Percentiles rank a stretch among this genome's conserved stretches.
phyloP scores from a whole-genome alignment of 2,113 vertebrate species.

The Mola mola region DNA sequence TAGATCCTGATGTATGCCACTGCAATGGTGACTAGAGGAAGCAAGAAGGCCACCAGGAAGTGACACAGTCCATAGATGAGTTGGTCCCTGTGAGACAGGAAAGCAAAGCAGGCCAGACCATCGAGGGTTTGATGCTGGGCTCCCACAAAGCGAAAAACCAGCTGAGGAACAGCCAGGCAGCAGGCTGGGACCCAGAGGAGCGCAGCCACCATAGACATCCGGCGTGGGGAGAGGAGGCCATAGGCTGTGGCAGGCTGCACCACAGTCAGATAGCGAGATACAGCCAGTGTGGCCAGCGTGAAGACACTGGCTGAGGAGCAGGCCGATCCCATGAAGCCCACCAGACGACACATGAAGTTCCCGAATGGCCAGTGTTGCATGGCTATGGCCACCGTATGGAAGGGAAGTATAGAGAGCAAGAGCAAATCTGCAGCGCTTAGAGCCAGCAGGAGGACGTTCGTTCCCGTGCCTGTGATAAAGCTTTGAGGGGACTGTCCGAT shows the following conservation, averaged over 20 bases:
- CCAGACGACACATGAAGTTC: slow-evolving; percentile 70
- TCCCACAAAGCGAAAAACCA: slow-evolving; percentile 71
- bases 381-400: slow-evolving; percentile 74
- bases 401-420: slow-evolving; percentile 77
- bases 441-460: slow-evolving; percentile 76
- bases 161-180: slow-evolving; percentile 73
- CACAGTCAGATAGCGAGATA: slow-evolving; percentile 78
- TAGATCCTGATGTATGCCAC: slow-evolving; percentile 74
- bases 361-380: slow-evolving; percentile 77
- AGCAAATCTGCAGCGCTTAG: slow-evolving; percentile 78
- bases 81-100: slow-evolving; percentile 68
- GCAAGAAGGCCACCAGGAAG: slow-evolving; percentile 76
- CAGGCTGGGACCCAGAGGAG: slow-evolving; percentile 77
- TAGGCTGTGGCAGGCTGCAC: slow-evolving; percentile 73
- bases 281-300: slow-evolving; percentile 73
- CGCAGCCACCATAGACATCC: slow-evolving; percentile 25
- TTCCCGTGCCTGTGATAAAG: slow-evolving; percentile 54
- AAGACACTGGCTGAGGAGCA: slow-evolving; percentile 77
- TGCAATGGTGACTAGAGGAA: slow-evolving; percentile 74
- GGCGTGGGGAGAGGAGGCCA: slow-evolving; percentile 52
- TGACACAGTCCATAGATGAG: slow-evolving; percentile 75
- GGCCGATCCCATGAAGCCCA: slow-evolving; percentile 77
- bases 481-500: slow-evolving; percentile 21
- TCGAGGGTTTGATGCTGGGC: not conserved
- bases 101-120: slow-evolving; percentile 72